Evolutionary conservation across 2,888 invertebrate genomes (phyloP).

Genomic region (Acanthococcus lagerstroemiae): DNA sequence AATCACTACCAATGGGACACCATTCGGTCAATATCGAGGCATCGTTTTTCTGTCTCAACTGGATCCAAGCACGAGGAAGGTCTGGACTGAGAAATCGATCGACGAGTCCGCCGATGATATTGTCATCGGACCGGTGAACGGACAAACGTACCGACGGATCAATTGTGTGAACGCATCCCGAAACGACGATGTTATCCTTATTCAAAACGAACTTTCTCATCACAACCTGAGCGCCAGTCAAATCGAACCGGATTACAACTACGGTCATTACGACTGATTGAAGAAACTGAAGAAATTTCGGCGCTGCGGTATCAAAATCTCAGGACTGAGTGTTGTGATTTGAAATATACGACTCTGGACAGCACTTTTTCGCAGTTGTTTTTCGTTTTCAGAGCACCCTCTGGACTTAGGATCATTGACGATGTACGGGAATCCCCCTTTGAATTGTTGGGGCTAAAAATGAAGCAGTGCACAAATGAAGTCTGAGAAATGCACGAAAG

Average conservation of each 20-base stretch:
- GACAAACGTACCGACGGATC: background rate
- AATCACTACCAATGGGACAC: constrained; percentile 23
- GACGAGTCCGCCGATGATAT: constrained; percentile 14
- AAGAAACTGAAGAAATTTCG: too few relatives aligned
- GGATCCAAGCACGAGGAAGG: constrained; percentile 15
- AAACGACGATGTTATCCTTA: constrained; percentile 15
- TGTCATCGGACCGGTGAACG: constrained; percentile 13
- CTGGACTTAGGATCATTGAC: too few relatives aligned
- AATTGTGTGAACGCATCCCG: background rate
- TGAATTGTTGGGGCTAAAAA: too few relatives aligned
- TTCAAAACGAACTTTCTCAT: background rate
- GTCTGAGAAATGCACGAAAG: too few relatives aligned
- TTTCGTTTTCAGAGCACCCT: too few relatives aligned
- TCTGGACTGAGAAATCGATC: constrained; percentile 5
- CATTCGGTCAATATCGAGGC: constrained; percentile 22
- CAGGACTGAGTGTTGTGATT: too few relatives aligned
- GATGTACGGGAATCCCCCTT: too few relatives aligned
- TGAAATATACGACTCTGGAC: too few relatives aligned
- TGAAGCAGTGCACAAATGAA: too few relatives aligned
- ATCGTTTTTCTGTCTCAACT: constrained; percentile 23
- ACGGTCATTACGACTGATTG: constrained; percentile 15
- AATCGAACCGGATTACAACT: constrained; percentile 20
- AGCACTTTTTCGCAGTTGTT: too few relatives aligned
- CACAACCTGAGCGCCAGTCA: background rate
- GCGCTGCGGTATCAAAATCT: too few relatives aligned